Conservation (phyloP, 2,797 vertebrate species). For the Enteromius trimaculatus region DNA sequence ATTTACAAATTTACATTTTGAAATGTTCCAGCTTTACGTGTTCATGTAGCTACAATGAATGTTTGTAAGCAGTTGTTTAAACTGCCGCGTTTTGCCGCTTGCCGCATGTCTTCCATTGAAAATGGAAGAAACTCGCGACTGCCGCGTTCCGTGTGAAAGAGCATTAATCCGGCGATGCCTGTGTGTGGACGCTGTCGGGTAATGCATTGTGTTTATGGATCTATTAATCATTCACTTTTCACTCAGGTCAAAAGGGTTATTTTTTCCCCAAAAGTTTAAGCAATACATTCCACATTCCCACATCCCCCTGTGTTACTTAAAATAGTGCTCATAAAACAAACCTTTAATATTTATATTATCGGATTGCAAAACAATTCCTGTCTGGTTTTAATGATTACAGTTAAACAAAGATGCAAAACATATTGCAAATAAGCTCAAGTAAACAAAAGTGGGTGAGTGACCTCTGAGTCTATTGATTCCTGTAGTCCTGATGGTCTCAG, state of each 20-base stretch:
- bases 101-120: too few species aligned
- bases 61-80: not conserved
- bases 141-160: too few species aligned
- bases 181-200: not conserved
- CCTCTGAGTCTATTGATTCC: conserved; percentile 71
- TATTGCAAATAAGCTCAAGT: conserved; percentile 63
- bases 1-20: not conserved
- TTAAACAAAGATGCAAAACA: conserved; percentile 40
- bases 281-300: not conserved
- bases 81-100: too few species aligned
- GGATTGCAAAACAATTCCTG: not conserved
- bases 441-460: conserved; percentile 74
- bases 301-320: not conserved
- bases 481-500: conserved; percentile 55
- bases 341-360: not conserved
- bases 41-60: not conserved
- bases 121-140: too few species aligned
- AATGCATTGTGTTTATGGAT: not conserved
- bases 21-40: not conserved
- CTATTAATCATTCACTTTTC: conserved; percentile 35
- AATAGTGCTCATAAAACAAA: not conserved
- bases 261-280: not conserved
- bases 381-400: conserved; percentile 54
- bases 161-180: not conserved
- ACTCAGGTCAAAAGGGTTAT: not conserved